phyloP scores from a whole-genome alignment of 1,140 invertebrate species.

The Coelopa frigida region DNA sequence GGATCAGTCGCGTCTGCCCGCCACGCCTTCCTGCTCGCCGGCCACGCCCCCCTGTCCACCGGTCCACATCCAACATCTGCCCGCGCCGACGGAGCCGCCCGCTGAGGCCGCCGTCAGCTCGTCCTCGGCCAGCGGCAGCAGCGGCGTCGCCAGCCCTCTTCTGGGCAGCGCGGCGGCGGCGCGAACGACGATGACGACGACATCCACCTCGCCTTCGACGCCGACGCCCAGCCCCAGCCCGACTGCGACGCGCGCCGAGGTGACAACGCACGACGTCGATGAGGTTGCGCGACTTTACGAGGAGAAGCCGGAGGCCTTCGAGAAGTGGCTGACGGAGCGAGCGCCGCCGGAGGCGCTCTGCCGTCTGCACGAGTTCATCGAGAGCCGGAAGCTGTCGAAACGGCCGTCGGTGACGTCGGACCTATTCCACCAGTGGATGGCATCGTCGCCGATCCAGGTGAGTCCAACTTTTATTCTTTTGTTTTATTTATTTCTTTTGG shows the following conservation, averaged over 20 bases:
- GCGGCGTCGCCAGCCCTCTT: not conserved
- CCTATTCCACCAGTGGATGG: constrained; percentile 73
- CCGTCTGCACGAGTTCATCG: constrained; percentile 48
- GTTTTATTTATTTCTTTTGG: not conserved
- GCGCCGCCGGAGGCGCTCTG: constrained; percentile 58
- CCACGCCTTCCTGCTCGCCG: no score
- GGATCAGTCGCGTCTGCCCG: no score
- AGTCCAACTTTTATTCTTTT: constrained; percentile 14
- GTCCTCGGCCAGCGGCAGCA: not conserved
- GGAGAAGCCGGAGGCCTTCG: constrained; percentile 53
- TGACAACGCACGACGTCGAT: constrained; percentile 37
- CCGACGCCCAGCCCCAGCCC: no score
- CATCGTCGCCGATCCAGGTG: constrained; percentile 65
- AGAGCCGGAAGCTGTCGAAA: constrained; percentile 46
- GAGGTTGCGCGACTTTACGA: constrained; percentile 41
- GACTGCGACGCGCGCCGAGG: constrained; percentile 6
- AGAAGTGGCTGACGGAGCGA: constrained; percentile 65
- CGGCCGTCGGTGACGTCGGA: constrained; percentile 77
- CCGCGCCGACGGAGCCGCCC: no score
- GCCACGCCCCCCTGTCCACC: no score
- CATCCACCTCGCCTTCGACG: no score
- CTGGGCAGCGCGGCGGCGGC: not conserved
- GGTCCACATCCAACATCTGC: no score
- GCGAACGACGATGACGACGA: not conserved
- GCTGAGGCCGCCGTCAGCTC: no score